Evolutionary conservation across 2,113 vertebrate genomes (phyloP).

Genomic region (Bubo bubo): DNA sequence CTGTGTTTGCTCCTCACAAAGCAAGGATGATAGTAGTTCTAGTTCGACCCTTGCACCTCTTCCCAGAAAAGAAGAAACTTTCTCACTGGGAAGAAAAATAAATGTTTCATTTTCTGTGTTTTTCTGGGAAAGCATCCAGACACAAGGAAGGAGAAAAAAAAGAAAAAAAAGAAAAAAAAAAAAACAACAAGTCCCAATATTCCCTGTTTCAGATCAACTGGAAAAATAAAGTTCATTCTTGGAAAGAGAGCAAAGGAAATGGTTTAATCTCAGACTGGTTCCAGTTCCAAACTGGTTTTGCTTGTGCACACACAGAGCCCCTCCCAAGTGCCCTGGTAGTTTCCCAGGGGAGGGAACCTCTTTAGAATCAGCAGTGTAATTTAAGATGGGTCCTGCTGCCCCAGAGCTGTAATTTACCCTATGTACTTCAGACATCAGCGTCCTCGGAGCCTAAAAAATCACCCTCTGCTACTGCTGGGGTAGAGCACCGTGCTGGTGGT

Average conservation of each 20-base stretch:
- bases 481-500: not conserved
- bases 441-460: not conserved
- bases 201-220: constrained; percentile 32
- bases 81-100: constrained; percentile 47
- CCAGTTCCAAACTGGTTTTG: constrained; percentile 53
- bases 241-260: constrained; percentile 57
- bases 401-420: not conserved
- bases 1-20: not conserved
- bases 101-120: constrained; percentile 24
- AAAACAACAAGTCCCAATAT: not conserved
- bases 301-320: not conserved
- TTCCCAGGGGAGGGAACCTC: constrained; percentile 18
- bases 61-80: constrained; percentile 53
- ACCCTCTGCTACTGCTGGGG: not conserved
- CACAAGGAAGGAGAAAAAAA: not conserved
- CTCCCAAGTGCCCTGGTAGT: not conserved
- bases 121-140: constrained; percentile 37
- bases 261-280: constrained; percentile 23
- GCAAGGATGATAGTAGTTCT: not conserved
- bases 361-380: not conserved
- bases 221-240: constrained; percentile 53
- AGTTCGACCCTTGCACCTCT: not conserved
- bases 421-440: accelerated
- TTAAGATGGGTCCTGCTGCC: not conserved
- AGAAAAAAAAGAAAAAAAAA: not conserved